Evolutionary conservation across 2,113 vertebrate species (phyloP).

Genomic region (Chaenocephalus aceratus): DNA sequence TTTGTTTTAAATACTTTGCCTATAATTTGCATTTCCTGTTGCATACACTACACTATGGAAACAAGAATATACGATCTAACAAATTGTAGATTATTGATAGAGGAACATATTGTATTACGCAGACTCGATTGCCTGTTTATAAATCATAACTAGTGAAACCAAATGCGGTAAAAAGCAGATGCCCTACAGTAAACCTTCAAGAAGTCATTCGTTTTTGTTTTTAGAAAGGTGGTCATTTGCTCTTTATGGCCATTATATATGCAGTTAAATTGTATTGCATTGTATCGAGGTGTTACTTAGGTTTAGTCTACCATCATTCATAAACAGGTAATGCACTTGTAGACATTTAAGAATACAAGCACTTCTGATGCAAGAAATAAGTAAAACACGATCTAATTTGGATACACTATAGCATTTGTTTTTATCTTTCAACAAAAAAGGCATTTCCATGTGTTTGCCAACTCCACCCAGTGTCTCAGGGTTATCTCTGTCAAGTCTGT

Average conservation of each 20-base stretch:
- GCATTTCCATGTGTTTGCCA: neutral
- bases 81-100: neutral
- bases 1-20: neutral
- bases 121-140: neutral
- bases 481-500: conserved; percentile 35
- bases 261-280: neutral
- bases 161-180: neutral
- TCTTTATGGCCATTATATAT: neutral
- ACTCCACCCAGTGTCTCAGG: neutral
- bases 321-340: no score
- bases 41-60: neutral
- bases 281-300: neutral
- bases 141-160: neutral
- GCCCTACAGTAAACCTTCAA: neutral
- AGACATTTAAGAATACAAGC: neutral
- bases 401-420: neutral
- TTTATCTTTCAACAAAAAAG: neutral
- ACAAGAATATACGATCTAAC: neutral
- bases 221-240: neutral
- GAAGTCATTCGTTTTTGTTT: neutral
- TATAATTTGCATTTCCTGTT: neutral
- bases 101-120: neutral
- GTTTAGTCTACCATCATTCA: neutral
- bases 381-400: neutral
- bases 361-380: no score